These are phyloP conservation scores for Ceratothoa steindachneri DNA, from an alignment of 2,888 invertebrate species.

Conservation along the genomic window DNA sequence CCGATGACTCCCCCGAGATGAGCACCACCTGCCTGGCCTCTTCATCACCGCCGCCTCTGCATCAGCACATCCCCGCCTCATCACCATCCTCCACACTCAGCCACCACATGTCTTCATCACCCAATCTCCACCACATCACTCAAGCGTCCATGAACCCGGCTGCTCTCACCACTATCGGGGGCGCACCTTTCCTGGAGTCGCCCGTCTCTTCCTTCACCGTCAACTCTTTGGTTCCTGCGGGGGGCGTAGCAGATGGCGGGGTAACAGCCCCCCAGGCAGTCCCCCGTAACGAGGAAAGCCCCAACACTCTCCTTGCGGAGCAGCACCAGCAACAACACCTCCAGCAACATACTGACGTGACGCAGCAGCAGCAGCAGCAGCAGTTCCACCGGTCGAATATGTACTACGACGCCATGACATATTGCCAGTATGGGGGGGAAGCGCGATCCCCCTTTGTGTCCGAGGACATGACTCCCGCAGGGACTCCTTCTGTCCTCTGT, in stretches of 20 bases:
- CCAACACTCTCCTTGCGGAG: conserved; percentile 28
- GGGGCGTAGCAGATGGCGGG: not conserved
- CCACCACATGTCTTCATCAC: not conserved
- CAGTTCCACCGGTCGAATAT: conserved; percentile 26
- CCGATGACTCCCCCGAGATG: conserved; percentile 37
- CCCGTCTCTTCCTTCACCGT: conserved; percentile 41
- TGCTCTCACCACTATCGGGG: conserved; percentile 13
- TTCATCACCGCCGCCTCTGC: conserved; percentile 23
- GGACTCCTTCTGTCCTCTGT: conserved; percentile 21
- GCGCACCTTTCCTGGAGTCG: conserved; percentile 33
- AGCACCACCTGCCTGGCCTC: conserved; percentile 28
- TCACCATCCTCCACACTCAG: conserved; percentile 26
- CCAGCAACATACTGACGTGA: not conserved
- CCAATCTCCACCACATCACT: conserved; percentile 26
- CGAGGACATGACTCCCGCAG: conserved; percentile 30
- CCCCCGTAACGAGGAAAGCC: conserved; percentile 27
- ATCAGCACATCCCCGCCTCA: conserved; percentile 26
- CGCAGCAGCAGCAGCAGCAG: conserved; percentile 5
- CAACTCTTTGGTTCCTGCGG: conserved; percentile 40
- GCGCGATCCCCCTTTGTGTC: conserved; percentile 31
- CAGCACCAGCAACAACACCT: conserved; percentile 18
- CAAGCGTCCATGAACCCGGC: conserved; percentile 30
- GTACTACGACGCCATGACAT: conserved; percentile 44
- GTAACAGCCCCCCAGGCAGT: not conserved
- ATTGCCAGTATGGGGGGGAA: conserved; percentile 40